Percentiles rank a stretch among this genome's conserved stretches.
These are phyloP conservation scores for Ceuthmochares aereus DNA, from an alignment of 2,113 vertebrate species.

Conservation along the genomic window DNA sequence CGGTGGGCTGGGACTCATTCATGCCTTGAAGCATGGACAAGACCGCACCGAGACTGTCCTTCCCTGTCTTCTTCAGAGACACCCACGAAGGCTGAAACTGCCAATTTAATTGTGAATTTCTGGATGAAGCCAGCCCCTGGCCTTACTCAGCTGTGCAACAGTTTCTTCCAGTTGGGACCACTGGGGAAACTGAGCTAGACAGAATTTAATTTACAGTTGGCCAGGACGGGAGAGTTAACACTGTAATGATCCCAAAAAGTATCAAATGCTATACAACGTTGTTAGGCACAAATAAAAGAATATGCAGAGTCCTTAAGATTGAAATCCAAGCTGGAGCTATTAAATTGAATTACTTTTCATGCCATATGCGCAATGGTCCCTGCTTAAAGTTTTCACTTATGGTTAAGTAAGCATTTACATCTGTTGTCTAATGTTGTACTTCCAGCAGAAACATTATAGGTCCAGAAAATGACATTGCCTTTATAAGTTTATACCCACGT, in stretches of 20 bases:
- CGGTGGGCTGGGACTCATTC: neutral
- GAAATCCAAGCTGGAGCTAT: constrained; percentile 34
- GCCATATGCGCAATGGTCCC: neutral
- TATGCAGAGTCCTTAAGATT: neutral
- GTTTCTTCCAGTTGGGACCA: neutral
- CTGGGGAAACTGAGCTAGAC: neutral
- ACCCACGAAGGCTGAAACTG: neutral
- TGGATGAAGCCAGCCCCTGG: neutral
- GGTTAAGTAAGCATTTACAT: neutral
- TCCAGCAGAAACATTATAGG: neutral
- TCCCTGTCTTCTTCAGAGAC: neutral
- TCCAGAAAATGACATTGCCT: neutral
- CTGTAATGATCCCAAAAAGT: neutral
- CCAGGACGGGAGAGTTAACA: neutral
- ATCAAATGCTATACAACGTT: neutral
- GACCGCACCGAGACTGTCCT: neutral
- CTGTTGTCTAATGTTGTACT: neutral
- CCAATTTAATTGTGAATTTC: neutral
- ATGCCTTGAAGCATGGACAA: neutral
- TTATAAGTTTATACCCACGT: neutral
- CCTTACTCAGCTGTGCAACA: neutral
- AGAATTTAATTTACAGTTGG: constrained; percentile 51
- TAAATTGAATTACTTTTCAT: constrained; percentile 29
- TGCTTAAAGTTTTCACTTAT: neutral
- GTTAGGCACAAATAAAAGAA: neutral